Evolutionary conservation across 2,797 vertebrate species (phyloP), one percentile per base, ranked within the genome.

Genomic region (Poecilia velifera): DNA sequence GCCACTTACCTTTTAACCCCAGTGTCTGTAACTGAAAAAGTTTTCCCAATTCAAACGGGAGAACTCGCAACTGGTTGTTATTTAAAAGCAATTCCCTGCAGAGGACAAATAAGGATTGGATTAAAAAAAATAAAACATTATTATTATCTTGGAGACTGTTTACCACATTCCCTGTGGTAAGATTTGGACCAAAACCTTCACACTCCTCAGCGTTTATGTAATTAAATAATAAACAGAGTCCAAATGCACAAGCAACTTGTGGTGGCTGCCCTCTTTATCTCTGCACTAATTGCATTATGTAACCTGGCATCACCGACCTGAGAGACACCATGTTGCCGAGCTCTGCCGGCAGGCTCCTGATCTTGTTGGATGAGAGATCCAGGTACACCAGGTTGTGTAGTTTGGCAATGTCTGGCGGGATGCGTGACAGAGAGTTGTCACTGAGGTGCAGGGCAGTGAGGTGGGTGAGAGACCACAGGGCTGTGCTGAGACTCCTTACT

Each of bases 1-100:
- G 81, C 78, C 76, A 89, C 96, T 94, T 96, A 99, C 98, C 98
- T 99, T 98, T 99, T 93, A 99, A 97, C 94, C 98, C 97, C 96
- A 99, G 96, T 91, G 97, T 99, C 96, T 99, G 98, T 96, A 99
- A 98, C 95, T 99, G 98, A 98, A 99, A 99, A 93, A 99, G 97
- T 97, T 99, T 99, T 93, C 98, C 98, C 97, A 99, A 97, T 96
- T 99, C 98, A 96, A 99, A 99, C 94, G 98, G 98, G 96, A 99
- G 97, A 97, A 99, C 97, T 97, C 98, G 98, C 97, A 99, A 98
- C 97, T 97, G 98, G 97, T 99, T 99, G 96, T 99, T 97, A 97
- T 99, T 99, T 98, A 99, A 98, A 98, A 98, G 98, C 96, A 99
- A 97, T 97, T 99, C 98, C 98, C 98, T 99, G 96, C 91, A 91